Evolutionary conservation across 2,888 invertebrate species (phyloP).

Genomic region (Eupithecia subumbrata): DNA sequence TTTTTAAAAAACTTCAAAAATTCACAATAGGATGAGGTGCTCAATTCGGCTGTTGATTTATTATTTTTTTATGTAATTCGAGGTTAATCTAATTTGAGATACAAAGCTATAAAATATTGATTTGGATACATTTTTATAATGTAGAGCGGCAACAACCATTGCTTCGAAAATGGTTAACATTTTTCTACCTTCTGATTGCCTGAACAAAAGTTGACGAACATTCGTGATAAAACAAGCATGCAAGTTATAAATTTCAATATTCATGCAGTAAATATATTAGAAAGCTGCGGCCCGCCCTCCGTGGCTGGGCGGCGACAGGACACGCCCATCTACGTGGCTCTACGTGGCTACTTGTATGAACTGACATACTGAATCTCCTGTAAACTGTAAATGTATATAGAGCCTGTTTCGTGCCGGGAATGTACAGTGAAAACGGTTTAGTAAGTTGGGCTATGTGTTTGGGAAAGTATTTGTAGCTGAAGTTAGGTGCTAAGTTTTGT

Average conservation of each 20-base stretch:
- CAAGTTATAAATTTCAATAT: constrained; percentile 48
- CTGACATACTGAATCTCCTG: constrained; percentile 39
- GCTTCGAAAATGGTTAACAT: not conserved
- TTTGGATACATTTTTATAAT: not conserved
- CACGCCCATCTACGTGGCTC: constrained; percentile 70
- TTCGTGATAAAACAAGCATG: not conserved
- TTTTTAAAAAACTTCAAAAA: no score
- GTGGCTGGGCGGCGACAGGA: constrained; percentile 71
- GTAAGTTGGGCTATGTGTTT: not conserved
- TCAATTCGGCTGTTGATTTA: no score
- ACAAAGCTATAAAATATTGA: not conserved
- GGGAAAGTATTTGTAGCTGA: not conserved
- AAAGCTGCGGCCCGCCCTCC: constrained; percentile 63
- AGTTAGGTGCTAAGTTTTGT: not conserved
- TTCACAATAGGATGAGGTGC: no score
- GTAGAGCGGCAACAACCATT: no score
- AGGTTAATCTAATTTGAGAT: not conserved
- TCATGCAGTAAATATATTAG: constrained; percentile 51
- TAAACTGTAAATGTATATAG: constrained; percentile 41
- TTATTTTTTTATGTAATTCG: no score
- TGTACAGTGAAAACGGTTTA: constrained; percentile 26
- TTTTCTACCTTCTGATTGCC: not conserved
- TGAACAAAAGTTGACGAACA: not conserved
- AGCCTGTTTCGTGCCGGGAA: constrained; percentile 42
- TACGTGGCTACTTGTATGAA: constrained; percentile 35